A percentile compares a stretch with the other conserved stretches of the same genome.
These are phyloP conservation scores for Meloidogyne hapla DNA, from an alignment of 1,140 invertebrate species.

Conservation along the genomic window DNA sequence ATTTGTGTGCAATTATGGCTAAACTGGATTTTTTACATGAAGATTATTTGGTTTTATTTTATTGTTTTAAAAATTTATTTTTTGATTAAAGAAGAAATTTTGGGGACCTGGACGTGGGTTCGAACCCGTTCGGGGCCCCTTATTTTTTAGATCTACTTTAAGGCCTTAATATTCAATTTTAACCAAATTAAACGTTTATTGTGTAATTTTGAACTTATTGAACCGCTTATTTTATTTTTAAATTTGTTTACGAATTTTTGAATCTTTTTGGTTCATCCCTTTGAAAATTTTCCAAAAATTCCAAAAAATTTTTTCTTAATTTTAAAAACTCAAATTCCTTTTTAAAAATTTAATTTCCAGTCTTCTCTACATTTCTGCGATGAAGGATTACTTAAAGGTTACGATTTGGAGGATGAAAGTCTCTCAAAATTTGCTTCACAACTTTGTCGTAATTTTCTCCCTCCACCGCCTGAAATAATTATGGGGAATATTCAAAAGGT, in stretches of 20 bases:
- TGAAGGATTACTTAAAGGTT: slow-evolving; percentile 43
- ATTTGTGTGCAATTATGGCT: slow-evolving; percentile 36
- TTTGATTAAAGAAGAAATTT: neutral
- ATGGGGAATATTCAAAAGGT: neutral
- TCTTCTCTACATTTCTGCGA: slow-evolving; percentile 39
- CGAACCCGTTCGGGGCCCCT: neutral
- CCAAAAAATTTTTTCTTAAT: neutral
- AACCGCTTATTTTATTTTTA: neutral
- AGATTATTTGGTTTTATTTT: slow-evolving; percentile 29
- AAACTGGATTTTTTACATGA: slow-evolving; percentile 21
- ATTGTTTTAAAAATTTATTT: slow-evolving; percentile 5
- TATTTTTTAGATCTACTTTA: slow-evolving; percentile 21
- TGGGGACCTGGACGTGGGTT: neutral
- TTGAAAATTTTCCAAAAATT: slow-evolving; percentile 11
- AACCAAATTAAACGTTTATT: neutral
- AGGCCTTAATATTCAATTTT: neutral
- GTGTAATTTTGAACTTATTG: too few relatives aligned
- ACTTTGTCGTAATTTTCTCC: slow-evolving; percentile 27
- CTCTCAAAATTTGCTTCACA: slow-evolving; percentile 44
- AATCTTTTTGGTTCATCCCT: neutral
- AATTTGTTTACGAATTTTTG: neutral
- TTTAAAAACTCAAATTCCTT: neutral
- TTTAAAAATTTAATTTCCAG: slow-evolving; percentile 37
- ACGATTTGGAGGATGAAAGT: slow-evolving; percentile 42
- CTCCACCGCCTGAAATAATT: neutral